Evolutionary conservation across 2,113 vertebrate genomes (phyloP).

Genomic region (Oreochromis niloticus): DNA sequence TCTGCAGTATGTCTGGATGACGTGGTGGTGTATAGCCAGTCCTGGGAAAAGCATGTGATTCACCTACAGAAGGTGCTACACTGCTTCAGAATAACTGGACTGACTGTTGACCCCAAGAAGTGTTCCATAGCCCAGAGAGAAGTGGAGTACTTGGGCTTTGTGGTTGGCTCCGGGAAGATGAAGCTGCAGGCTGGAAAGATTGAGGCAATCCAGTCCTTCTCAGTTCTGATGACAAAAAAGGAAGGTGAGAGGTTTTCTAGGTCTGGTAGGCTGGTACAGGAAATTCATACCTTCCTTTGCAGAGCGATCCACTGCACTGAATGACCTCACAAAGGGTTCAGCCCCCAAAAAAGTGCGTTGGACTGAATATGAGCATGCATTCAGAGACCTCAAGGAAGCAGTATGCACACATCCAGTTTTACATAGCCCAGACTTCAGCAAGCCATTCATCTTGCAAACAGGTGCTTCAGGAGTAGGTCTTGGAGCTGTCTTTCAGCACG

Average conservation of each 20-base stretch:
- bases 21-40: too few relatives aligned
- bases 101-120: background rate
- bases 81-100: background rate
- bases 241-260: background rate
- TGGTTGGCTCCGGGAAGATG: background rate
- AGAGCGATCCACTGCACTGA: background rate
- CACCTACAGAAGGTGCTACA: background rate
- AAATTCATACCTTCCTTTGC: background rate
- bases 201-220: background rate
- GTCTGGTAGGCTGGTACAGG: background rate
- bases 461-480: background rate
- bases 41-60: background rate
- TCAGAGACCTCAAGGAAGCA: background rate
- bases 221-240: background rate
- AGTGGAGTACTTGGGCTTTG: background rate
- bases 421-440: background rate
- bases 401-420: background rate
- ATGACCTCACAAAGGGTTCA: background rate
- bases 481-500: background rate
- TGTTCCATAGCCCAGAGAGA: background rate
- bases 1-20: too few relatives aligned
- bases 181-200: background rate
- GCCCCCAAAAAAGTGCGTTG: background rate
- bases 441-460: background rate
- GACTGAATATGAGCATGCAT: background rate